phyloP scores from a whole-genome alignment of 2,888 invertebrate genomes.

The Tachystola acroxantha region DNA sequence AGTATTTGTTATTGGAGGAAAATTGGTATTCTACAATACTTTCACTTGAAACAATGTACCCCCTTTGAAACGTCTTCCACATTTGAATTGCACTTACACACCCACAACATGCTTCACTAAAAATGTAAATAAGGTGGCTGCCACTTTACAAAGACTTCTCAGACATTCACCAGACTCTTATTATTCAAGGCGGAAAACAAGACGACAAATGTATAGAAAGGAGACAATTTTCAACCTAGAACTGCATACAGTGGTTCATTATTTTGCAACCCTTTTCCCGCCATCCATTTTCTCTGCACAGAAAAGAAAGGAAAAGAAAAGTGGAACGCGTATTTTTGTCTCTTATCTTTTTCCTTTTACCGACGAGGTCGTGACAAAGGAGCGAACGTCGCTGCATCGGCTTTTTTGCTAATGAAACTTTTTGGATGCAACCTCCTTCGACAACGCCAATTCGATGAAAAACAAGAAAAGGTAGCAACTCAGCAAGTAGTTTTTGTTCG shows the following conservation, averaged over 20 bases:
- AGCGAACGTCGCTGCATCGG: constrained; percentile 35
- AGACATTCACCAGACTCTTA: constrained; percentile 4
- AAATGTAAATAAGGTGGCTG: background rate
- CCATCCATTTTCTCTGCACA: constrained; percentile 38
- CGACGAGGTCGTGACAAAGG: constrained; percentile 39
- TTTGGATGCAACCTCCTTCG: constrained; percentile 34
- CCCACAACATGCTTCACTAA: too few relatives aligned
- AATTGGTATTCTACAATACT: too few relatives aligned
- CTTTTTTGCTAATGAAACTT: constrained; percentile 57
- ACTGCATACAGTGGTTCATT: constrained; percentile 50
- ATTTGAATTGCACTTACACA: too few relatives aligned
- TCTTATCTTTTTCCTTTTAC: constrained; percentile 37
- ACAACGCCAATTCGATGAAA: constrained; percentile 39
- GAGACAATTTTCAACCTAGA: constrained; percentile 28
- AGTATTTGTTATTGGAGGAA: too few relatives aligned
- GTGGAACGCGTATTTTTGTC: constrained; percentile 52
- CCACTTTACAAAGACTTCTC: background rate
- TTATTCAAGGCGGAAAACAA: constrained; percentile 5
- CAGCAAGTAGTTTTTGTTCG: constrained; percentile 18
- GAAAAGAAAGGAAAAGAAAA: constrained; percentile 39
- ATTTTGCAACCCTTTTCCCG: constrained; percentile 49
- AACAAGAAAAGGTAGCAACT: constrained; percentile 14
- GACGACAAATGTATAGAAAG: constrained; percentile 17
- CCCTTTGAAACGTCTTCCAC: too few relatives aligned
- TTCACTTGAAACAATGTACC: too few relatives aligned